These are phyloP conservation scores for Oryzias melastigma DNA, from an alignment of 2,113 vertebrate species.

Conservation along the genomic window DNA sequence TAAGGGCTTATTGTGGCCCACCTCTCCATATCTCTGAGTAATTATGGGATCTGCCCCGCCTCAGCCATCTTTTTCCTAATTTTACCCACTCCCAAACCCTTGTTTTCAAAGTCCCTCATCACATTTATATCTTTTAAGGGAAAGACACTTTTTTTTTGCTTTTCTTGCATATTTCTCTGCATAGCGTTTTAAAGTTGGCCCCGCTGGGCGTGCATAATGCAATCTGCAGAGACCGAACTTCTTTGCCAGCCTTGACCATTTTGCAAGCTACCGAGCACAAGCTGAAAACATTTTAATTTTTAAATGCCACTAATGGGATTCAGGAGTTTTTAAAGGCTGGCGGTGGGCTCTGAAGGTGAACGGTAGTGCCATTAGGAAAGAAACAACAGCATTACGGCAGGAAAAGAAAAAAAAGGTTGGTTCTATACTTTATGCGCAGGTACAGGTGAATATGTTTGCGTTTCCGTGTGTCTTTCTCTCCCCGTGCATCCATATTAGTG, in stretches of 20 bases:
- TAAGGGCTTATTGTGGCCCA: slow-evolving; percentile 31
- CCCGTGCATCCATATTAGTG: not conserved
- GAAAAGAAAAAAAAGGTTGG: slow-evolving; percentile 27
- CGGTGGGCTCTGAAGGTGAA: slow-evolving; percentile 29
- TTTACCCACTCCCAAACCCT: slow-evolving; percentile 6
- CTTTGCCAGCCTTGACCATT: slow-evolving; percentile 27
- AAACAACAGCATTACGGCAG: slow-evolving; percentile 18
- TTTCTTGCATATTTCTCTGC: slow-evolving; percentile 25
- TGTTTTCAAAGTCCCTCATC: slow-evolving; percentile 19
- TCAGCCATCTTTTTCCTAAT: slow-evolving; percentile 2
- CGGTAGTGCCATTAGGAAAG: slow-evolving; percentile 32
- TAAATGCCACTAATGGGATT: slow-evolving; percentile 59
- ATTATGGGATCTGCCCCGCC: slow-evolving; percentile 20
- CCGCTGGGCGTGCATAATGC: slow-evolving; percentile 40
- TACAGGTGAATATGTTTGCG: slow-evolving; percentile 22
- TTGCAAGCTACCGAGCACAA: slow-evolving; percentile 17
- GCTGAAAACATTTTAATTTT: slow-evolving; percentile 57
- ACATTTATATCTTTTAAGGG: slow-evolving; percentile 23
- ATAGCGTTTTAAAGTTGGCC: slow-evolving; percentile 31
- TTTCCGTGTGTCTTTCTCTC: slow-evolving; percentile 2
- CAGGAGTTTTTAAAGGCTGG: slow-evolving; percentile 33
- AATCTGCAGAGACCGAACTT: slow-evolving; percentile 26
- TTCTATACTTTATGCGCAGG: slow-evolving; percentile 37
- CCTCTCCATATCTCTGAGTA: slow-evolving; percentile 30
- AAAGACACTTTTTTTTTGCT: slow-evolving; percentile 17